These are phyloP conservation scores for Noturus placidus DNA, from an alignment of 2,113 vertebrate genomes.

Conservation along the genomic window DNA sequence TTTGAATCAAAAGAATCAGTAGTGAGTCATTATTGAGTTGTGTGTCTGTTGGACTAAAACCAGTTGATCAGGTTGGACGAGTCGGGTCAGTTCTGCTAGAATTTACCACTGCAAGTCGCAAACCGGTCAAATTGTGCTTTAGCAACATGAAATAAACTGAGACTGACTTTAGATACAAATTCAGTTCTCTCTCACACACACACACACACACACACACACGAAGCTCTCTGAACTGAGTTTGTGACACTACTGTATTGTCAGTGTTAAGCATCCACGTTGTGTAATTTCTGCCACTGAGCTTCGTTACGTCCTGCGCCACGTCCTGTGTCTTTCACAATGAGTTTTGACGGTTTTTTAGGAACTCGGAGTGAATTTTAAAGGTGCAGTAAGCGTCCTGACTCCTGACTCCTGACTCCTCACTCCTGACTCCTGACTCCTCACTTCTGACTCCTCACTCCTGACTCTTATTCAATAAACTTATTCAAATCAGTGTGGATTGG, in stretches of 20 bases:
- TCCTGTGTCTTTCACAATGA: neutral
- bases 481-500: neutral
- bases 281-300: neutral
- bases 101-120: neutral
- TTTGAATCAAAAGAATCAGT: neutral
- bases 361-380: neutral
- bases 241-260: neutral
- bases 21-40: neutral
- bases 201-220: too few relatives aligned
- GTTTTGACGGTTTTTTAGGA: neutral
- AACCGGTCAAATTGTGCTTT: neutral
- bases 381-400: neutral
- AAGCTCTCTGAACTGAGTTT: neutral
- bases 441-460: neutral
- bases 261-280: neutral
- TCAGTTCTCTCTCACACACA: too few relatives aligned
- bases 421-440: neutral
- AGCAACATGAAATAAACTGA: neutral
- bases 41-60: neutral
- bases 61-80: neutral
- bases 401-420: neutral
- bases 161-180: too few relatives aligned
- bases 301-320: neutral
- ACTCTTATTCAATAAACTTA: neutral
- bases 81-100: neutral